These are phyloP conservation scores for Trilocha varians DNA, from an alignment of 2,888 invertebrate species.

Conservation along the genomic window DNA sequence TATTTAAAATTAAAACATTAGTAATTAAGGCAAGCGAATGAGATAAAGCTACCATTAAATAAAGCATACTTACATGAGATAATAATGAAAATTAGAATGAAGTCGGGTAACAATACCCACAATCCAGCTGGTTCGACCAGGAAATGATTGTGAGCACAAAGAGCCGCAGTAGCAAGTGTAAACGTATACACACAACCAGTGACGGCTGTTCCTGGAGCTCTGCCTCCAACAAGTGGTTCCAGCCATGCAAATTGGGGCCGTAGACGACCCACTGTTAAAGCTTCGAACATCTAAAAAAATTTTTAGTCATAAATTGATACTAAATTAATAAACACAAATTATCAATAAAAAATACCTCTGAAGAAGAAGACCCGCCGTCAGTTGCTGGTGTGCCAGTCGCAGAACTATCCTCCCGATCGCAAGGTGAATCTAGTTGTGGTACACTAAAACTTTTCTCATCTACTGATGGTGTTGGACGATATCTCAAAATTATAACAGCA, in stretches of 20 bases:
- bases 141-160: slow-evolving; percentile 79
- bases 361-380: slow-evolving; percentile 74
- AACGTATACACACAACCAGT: slow-evolving; percentile 81
- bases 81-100: slow-evolving; percentile 75
- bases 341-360: slow-evolving; percentile 48
- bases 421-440: slow-evolving; percentile 69
- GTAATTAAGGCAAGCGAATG: too few relatives aligned
- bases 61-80: slow-evolving; percentile 72
- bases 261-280: slow-evolving; percentile 81
- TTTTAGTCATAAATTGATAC: background rate
- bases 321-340: too few relatives aligned
- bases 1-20: too few relatives aligned
- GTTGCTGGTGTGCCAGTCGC: slow-evolving; percentile 75
- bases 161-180: slow-evolving; percentile 77
- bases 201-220: slow-evolving; percentile 84
- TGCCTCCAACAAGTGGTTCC: slow-evolving; percentile 80
- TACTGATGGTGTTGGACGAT: slow-evolving; percentile 74
- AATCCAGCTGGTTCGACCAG: slow-evolving; percentile 72
- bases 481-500: slow-evolving; percentile 89
- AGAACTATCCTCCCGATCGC: slow-evolving; percentile 75
- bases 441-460: slow-evolving; percentile 61
- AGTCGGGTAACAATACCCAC: slow-evolving; percentile 79
- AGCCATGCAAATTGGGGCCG: slow-evolving; percentile 82
- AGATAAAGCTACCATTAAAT: background rate
- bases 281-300: slow-evolving; percentile 67